These are phyloP conservation scores for Drosophila truncata DNA, from an alignment of 1,140 invertebrate species.

Conservation along the genomic window DNA sequence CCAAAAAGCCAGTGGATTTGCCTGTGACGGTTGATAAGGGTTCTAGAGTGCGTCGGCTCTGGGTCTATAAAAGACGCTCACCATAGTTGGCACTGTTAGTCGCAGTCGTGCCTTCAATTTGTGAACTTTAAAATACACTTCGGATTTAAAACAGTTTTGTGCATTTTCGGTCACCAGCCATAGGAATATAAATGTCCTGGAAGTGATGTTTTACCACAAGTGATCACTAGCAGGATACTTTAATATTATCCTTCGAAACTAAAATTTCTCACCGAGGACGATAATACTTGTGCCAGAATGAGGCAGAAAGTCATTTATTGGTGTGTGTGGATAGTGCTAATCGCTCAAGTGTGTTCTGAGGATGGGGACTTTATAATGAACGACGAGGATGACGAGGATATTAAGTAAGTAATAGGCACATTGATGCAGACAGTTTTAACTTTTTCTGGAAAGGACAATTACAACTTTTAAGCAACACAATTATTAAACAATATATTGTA, in stretches of 20 bases:
- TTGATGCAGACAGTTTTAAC: neutral
- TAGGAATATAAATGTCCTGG: slow-evolving; percentile 10
- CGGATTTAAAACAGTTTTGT: neutral
- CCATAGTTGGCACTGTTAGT: slow-evolving; percentile 38
- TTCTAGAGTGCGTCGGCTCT: neutral
- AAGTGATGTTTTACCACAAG: slow-evolving; percentile 56
- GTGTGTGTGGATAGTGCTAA: slow-evolving; percentile 41
- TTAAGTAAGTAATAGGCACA: slow-evolving; percentile 48
- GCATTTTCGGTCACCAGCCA: neutral
- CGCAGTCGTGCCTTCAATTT: slow-evolving; percentile 39
- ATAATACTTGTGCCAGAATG: slow-evolving; percentile 39
- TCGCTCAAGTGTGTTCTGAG: slow-evolving; percentile 39
- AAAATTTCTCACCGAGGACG: neutral
- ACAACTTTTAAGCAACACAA: too few relatives aligned
- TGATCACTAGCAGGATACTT: slow-evolving; percentile 9
- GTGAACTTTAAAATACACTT: slow-evolving; percentile 5
- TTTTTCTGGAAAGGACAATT: neutral
- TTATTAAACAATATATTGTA: too few relatives aligned
- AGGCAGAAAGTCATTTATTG: slow-evolving; percentile 41
- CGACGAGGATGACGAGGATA: slow-evolving; percentile 63
- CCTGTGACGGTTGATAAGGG: slow-evolving; percentile 47
- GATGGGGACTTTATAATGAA: slow-evolving; percentile 65
- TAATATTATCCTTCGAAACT: neutral
- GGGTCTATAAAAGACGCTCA: slow-evolving; percentile 63
- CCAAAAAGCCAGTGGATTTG: slow-evolving; percentile 29